Evolutionary conservation across 2,888 invertebrate species (phyloP), one percentile per base, ranked within the genome.

Genomic region (Drosophila nr. perissopoda): DNA sequence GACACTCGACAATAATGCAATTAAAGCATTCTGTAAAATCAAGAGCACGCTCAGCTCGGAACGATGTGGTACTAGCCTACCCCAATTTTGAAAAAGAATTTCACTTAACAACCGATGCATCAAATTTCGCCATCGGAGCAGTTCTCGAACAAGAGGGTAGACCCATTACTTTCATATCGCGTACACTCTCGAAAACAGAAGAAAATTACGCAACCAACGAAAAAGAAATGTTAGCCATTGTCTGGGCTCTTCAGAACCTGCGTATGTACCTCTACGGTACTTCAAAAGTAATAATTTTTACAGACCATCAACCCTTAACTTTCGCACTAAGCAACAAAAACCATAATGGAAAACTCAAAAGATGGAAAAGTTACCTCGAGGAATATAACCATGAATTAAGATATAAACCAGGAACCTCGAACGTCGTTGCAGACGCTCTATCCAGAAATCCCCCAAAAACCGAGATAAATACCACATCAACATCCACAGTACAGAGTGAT

Each of bases 371-470:
- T 6, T 46, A 65, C n/a, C n/a, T 82, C 0, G 21, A 16, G 16
- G 16, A 36, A 16, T 76, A 66, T 31, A 73, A 75, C 29, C 31
- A 73, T 13, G 75, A 79, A 58, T 46, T 93, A 1, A 74, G 83
- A 21, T 93, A 94, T 65, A 83, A 90, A 4, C 92, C 91, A 34
- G 76, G 69, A 6, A 58, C 34, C 1, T 18, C 72, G 1, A 92
- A 93, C 70, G 77, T 86, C 16, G 79, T 92, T 4, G 79, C 82
- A 25, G 77, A 78, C 48, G 74, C 78, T 1, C 40, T 78, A 4
- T 77, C 79, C 4, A 72, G 69, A 64, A 57, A 11, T 36, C 36
- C 6, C 36, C 36, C 16, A 16, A 36, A 16, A 36, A 13, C 6
- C 0, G 16, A 73, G 49, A 65, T 70, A 27, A 70, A 74, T 36